Base-by-base conservation (phyloP, 35 echinoderm and acorn worm genomes). In the Chiridota heheva region DNA sequence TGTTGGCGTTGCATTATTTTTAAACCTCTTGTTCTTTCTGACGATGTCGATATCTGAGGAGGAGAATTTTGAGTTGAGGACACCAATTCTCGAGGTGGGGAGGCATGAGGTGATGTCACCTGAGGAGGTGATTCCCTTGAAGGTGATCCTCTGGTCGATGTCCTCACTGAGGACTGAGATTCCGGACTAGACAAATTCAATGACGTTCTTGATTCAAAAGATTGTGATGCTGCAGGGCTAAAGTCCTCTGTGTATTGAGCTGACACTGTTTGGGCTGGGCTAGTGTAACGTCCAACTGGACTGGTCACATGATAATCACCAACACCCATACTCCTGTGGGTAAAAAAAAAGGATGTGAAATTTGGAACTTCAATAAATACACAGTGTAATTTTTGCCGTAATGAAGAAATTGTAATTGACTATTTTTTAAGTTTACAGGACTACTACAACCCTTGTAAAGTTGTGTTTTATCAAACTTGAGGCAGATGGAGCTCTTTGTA, bases 181-280 rank as follows among this genome's bases (percentile, higher is more conserved):
- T 36, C 41, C 57, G 22, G 47, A 41, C 35, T 73, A 68, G 27
- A n/a, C n/a, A n/a, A n/a, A n/a, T 26, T 36, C 10, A 30, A 30
- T 18, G 72, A 76, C 28, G 72, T 20, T 34, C 44, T 43, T 2
- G 72, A 53, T 35, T 55, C 44, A 53, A 49, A 56, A 12, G 26
- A 76, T 58, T 65, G 36, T 18, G 60, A 59, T 7, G 74, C 22
- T 15, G 66, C 88, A 42, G 87, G 78, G 18, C 71, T 88, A 44
- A 93, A 93, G 41, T 93, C 90, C 42, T 93, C 90, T 0, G 90
- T 69, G 41, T 93, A 93, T 42, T 70, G 60, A 25, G 85, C 70
- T 8, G 87, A 73, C 40, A 79, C 70, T 33, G 77, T 83, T 64
- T 53, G 57, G 51, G 69, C 57, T 40, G 76, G 28, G 7, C 72